Evolutionary conservation across 2,113 vertebrate species (phyloP).

Genomic region (Petroica traversi): DNA sequence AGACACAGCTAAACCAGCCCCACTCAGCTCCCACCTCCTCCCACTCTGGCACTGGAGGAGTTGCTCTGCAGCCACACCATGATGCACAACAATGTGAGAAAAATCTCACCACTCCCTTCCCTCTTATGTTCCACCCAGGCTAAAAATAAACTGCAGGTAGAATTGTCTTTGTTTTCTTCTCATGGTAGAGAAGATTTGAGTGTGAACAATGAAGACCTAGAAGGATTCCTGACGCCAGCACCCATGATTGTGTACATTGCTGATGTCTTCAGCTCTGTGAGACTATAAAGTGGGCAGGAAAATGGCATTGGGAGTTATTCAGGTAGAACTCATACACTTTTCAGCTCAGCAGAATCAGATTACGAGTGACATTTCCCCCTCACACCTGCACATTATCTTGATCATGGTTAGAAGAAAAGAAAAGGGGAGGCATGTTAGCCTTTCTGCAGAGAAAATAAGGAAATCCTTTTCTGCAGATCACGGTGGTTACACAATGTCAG

Average conservation of each 20-base stretch:
- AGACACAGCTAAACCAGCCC: background rate
- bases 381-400: background rate
- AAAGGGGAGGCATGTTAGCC: background rate
- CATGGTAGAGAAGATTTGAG: background rate
- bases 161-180: background rate
- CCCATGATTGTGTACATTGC: rapidly evolving
- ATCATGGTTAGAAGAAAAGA: rapidly evolving
- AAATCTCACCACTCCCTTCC: background rate
- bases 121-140: background rate
- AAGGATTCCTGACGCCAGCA: background rate
- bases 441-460: background rate
- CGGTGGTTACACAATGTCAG: background rate
- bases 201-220: background rate
- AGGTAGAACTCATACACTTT: background rate
- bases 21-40: background rate
- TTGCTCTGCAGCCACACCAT: background rate
- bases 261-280: background rate
- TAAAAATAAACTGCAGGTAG: background rate
- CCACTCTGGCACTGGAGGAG: background rate
- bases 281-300: background rate
- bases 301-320: background rate
- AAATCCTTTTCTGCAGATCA: background rate
- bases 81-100: background rate
- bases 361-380: rapidly evolving
- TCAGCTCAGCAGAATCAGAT: background rate